Evolutionary conservation across 2,797 vertebrate species (phyloP).

Genomic region (Petrocephalus schoutedeni): DNA sequence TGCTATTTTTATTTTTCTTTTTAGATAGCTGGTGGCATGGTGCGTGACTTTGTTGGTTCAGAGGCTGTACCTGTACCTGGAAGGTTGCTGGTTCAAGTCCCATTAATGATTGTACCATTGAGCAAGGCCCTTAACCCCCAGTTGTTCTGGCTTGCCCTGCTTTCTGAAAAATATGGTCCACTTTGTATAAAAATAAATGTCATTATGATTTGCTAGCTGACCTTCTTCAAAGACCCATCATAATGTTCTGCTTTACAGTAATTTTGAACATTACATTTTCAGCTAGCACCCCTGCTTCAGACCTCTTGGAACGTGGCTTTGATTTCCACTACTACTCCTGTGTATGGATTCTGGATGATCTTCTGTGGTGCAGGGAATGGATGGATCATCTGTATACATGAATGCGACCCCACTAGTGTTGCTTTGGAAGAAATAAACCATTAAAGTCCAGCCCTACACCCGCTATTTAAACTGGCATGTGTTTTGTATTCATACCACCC

Average conservation of each 20-base stretch:
- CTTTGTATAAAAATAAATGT: not conserved
- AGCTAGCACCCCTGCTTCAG: not conserved
- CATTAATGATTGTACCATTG: not conserved
- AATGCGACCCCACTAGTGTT: not conserved
- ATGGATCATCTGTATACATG: not conserved
- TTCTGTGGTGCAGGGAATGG: not conserved
- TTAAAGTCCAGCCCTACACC: not conserved
- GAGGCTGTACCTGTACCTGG: not conserved
- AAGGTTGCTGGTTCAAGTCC: not conserved
- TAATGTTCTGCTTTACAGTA: not conserved
- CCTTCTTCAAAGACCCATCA: not conserved
- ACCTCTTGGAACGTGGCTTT: not conserved
- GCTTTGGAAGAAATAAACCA: not conserved
- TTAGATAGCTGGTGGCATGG: not conserved
- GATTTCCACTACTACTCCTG: not conserved
- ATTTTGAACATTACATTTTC: not conserved
- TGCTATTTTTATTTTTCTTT: not conserved
- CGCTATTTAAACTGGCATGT: not conserved
- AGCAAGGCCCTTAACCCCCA: not conserved
- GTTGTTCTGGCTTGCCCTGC: not conserved
- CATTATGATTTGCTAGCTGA: not conserved
- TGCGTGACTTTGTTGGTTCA: not conserved
- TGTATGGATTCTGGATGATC: not conserved
- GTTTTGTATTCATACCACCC: not conserved
- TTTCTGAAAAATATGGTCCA: not conserved